phyloP scores from a whole-genome alignment of 2,113 vertebrate genomes.

The Potamarius usumacintae region DNA sequence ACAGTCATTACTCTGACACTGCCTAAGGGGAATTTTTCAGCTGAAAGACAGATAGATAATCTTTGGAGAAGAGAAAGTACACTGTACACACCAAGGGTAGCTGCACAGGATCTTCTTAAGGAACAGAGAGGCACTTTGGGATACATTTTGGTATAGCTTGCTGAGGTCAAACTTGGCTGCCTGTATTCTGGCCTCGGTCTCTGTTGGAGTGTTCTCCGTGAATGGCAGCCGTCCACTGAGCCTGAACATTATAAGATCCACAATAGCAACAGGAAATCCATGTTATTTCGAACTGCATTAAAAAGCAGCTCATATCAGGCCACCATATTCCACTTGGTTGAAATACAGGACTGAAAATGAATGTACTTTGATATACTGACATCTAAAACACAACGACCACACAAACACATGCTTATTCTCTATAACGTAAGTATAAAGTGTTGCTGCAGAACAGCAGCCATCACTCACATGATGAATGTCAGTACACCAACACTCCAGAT shows the following conservation, averaged over 20 bases:
- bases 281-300: neutral
- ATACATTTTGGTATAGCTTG: constrained; percentile 95
- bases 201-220: constrained; percentile 81
- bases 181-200: constrained; percentile 88
- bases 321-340: neutral
- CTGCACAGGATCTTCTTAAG: constrained; percentile 92
- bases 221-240: constrained; percentile 91
- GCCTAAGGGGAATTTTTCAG: neutral
- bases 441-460: constrained; percentile 26
- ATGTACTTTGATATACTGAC: neutral
- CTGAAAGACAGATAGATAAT: neutral
- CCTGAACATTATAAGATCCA: constrained; percentile 68
- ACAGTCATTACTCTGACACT: neutral
- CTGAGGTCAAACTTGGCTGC: constrained; percentile 91
- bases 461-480: constrained; percentile 93
- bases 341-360: neutral
- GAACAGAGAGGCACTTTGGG: constrained; percentile 94
- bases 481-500: constrained; percentile 92
- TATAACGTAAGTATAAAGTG: neutral
- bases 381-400: neutral
- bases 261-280: neutral
- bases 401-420: neutral
- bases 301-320: neutral
- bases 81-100: constrained; percentile 87
- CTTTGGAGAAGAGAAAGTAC: neutral